A percentile compares a stretch with the other conserved stretches of the same genome.
These are phyloP conservation scores for Rhingia rostrata DNA, from an alignment of 2,888 invertebrate genomes.

Conservation along the genomic window DNA sequence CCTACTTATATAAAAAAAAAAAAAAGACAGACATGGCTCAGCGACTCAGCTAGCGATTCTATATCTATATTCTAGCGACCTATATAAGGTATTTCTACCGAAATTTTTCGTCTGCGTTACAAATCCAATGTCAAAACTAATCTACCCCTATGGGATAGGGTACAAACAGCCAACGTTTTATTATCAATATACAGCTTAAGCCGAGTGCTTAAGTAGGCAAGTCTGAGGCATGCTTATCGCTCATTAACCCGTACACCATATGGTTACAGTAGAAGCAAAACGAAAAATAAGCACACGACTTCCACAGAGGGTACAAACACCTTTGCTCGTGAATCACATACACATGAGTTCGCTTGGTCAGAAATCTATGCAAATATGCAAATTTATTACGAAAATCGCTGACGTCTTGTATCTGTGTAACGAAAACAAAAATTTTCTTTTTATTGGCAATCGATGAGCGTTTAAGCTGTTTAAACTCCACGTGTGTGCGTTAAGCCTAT, in stretches of 20 bases:
- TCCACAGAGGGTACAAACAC: constrained; percentile 26
- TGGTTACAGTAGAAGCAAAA: constrained; percentile 25
- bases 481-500: constrained; percentile 4
- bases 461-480: constrained; percentile 25
- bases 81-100: too few species aligned
- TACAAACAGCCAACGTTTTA: constrained; percentile 15
- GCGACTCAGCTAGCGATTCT: too few species aligned
- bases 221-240: constrained; percentile 37
- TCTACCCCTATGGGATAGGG: too few species aligned
- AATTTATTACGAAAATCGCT: constrained; percentile 7
- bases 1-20: too few species aligned
- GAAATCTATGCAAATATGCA: background rate
- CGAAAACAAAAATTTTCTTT: constrained; percentile 31
- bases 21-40: too few species aligned
- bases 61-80: too few species aligned
- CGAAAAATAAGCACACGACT: constrained; percentile 14
- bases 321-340: constrained; percentile 32
- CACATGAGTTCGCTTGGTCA: constrained; percentile 1
- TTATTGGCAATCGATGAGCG: constrained; percentile 38
- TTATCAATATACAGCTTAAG: constrained; percentile 30
- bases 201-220: constrained; percentile 33
- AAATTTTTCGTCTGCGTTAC: too few species aligned
- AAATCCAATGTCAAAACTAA: too few species aligned
- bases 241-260: constrained; percentile 36
- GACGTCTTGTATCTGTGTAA: constrained; percentile 7